A percentile compares a stretch with the other conserved stretches of the same genome.
Evolutionary conservation across 2,113 vertebrate species (phyloP).

Genomic region (Saimiri boliviensis): DNA sequence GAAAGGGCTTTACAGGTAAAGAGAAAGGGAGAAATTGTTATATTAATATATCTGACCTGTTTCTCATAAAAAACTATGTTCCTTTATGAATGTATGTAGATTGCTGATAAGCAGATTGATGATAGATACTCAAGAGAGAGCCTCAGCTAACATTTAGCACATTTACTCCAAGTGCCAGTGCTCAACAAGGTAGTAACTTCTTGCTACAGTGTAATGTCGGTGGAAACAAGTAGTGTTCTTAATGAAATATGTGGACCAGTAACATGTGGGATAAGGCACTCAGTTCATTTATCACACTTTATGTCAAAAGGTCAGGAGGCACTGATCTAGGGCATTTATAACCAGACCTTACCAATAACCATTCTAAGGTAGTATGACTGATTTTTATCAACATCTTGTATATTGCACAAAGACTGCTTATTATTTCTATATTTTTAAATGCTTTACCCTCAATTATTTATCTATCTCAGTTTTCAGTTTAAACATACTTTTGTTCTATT

Average conservation of each 20-base stretch:
- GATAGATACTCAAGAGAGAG: neutral
- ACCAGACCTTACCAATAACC: neutral
- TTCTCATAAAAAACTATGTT: neutral
- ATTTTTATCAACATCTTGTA: neutral
- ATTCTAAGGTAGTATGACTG: neutral
- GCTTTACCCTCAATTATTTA: neutral
- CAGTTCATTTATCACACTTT: neutral
- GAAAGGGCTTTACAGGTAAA: neutral
- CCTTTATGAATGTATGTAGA: neutral
- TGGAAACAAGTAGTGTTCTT: neutral
- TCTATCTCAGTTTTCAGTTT: neutral
- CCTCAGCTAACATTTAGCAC: neutral
- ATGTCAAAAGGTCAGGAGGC: neutral
- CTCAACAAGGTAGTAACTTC: neutral
- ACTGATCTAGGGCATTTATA: neutral
- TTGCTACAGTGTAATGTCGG: neutral
- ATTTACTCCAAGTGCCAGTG: neutral
- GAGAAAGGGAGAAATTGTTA: neutral
- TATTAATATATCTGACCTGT: neutral
- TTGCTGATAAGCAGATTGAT: neutral
- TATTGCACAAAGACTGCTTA: neutral
- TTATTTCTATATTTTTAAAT: neutral
- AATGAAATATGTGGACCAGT: neutral
- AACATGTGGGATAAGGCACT: neutral
- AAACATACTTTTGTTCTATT: neutral